Evolutionary conservation across 2,797 vertebrate genomes (phyloP).

Genomic region (Hipposideros larvatus): DNA sequence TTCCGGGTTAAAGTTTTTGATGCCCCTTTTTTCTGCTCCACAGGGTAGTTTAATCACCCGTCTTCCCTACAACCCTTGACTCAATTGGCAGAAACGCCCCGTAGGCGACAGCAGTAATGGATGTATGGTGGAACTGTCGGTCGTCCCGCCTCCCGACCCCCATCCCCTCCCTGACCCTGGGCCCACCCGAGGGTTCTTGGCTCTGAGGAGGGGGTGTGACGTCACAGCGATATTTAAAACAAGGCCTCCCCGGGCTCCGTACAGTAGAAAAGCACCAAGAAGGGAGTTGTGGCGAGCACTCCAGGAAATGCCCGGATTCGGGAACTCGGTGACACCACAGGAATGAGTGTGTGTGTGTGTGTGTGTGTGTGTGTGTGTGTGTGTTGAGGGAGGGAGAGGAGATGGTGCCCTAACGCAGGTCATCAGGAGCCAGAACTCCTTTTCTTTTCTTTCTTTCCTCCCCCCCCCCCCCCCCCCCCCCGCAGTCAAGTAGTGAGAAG

Average conservation of each 20-base stretch:
- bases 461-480: no score
- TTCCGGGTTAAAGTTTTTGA: conserved; percentile 46
- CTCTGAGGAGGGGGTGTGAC: conserved; percentile 33
- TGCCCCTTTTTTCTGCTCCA: neutral
- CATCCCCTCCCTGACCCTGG: neutral
- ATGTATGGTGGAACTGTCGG: neutral
- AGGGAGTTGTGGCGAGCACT: neutral
- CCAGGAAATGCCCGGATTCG: conserved; percentile 36
- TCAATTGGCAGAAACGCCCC: conserved; percentile 19
- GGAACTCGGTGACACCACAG: neutral
- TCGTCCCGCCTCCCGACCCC: neutral
- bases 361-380: no score
- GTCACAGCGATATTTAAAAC: conserved; percentile 26
- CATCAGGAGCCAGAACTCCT: neutral
- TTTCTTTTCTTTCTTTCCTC: neutral
- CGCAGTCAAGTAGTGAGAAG: neutral
- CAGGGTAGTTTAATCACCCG: neutral
- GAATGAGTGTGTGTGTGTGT: neutral
- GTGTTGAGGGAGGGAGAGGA: no score
- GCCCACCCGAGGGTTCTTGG: neutral
- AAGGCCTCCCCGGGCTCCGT: neutral
- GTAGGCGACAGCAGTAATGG: conserved; percentile 52
- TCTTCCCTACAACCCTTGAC: neutral
- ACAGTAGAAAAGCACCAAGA: neutral
- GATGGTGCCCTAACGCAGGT: neutral